Conservation (phyloP, 1,140 invertebrate species). For the Chelonus insularis region DNA sequence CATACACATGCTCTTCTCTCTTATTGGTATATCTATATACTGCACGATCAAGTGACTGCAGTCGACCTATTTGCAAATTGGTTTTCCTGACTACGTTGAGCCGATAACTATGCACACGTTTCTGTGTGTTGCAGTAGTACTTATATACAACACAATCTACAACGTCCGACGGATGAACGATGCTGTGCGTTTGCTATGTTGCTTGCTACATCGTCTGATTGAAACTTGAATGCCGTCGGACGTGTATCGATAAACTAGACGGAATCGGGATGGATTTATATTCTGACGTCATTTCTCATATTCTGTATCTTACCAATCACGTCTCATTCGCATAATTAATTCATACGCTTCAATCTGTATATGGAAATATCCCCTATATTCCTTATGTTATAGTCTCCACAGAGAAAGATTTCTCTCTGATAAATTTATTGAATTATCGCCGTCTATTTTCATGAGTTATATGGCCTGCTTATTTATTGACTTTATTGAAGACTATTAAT, state of each 20-base stretch:
- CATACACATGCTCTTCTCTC: not conserved
- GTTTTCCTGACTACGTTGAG: constrained; percentile 25
- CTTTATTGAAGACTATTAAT: too few species aligned
- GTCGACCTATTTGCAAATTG: constrained; percentile 36
- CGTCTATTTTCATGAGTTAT: too few species aligned
- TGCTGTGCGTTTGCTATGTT: constrained; percentile 21
- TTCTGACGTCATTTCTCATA: constrained; percentile 14
- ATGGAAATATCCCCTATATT: not conserved
- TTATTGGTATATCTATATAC: not conserved
- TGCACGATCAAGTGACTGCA: constrained; percentile 4
- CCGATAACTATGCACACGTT: constrained; percentile 17
- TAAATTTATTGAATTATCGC: too few species aligned
- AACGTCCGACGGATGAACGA: constrained; percentile 33
- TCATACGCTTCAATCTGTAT: not conserved
- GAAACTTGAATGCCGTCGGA: constrained; percentile 30
- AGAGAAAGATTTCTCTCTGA: too few species aligned
- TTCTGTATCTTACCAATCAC: not conserved
- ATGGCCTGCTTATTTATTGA: too few species aligned
- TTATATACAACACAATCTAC: not conserved
- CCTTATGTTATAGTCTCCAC: too few species aligned
- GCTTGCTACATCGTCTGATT: constrained; percentile 15
- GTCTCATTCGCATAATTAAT: not conserved
- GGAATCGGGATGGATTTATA: constrained; percentile 17
- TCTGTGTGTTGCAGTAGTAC: not conserved
- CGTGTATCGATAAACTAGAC: constrained; percentile 17